Evolutionary conservation across 2,888 invertebrate species (phyloP).

Genomic region (Dendrolimus pini): DNA sequence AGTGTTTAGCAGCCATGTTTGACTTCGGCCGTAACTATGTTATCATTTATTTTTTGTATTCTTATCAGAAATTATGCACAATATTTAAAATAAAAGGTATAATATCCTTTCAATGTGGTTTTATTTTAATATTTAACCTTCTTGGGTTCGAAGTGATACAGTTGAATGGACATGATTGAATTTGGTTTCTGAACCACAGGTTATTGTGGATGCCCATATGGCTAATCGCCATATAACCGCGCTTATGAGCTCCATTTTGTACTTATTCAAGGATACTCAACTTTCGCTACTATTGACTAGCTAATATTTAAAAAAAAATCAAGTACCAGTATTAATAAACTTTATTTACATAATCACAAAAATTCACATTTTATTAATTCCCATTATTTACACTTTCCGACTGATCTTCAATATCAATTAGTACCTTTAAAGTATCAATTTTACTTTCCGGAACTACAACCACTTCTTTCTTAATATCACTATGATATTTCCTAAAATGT

Average conservation of each 20-base stretch:
- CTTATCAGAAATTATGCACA: slow-evolving; percentile 68
- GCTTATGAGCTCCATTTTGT: too few species aligned
- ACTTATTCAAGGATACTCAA: too few species aligned
- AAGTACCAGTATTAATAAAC: too few species aligned
- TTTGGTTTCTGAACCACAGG: too few species aligned
- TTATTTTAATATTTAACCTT: slow-evolving; percentile 29
- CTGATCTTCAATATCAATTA: neutral
- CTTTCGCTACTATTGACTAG: too few species aligned
- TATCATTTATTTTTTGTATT: slow-evolving; percentile 52
- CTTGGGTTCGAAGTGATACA: too few species aligned
- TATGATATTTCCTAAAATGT: slow-evolving; percentile 38
- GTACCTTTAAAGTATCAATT: slow-evolving; percentile 35
- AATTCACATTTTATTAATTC: too few species aligned
- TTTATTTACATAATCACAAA: too few species aligned
- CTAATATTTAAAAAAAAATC: too few species aligned
- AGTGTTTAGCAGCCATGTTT: neutral
- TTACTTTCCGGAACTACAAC: slow-evolving; percentile 32
- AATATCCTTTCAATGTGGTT: slow-evolving; percentile 57
- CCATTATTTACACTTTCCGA: neutral
- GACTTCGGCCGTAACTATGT: slow-evolving; percentile 1
- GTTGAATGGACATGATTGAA: too few species aligned
- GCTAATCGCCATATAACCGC: too few species aligned
- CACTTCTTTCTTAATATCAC: slow-evolving; percentile 21
- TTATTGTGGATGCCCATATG: too few species aligned
- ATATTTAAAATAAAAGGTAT: slow-evolving; percentile 69